These are phyloP conservation scores for Chironomus tepperi DNA, from an alignment of 1,140 invertebrate species.

Conservation along the genomic window DNA sequence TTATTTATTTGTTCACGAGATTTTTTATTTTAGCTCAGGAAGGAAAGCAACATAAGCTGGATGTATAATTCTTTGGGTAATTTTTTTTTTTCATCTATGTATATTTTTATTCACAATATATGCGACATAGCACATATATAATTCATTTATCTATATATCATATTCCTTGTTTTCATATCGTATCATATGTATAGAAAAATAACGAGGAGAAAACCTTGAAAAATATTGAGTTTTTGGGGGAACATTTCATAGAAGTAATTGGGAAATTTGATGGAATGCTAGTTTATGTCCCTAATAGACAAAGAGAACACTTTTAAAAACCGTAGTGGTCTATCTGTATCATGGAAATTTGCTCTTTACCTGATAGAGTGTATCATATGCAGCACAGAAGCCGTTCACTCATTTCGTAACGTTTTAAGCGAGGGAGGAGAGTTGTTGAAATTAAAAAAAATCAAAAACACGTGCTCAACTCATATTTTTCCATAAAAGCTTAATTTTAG, in stretches of 20 bases:
- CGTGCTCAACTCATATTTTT: too few species aligned
- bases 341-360: too few species aligned
- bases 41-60: conserved; percentile 1
- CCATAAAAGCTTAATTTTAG: too few species aligned
- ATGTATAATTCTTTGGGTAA: not conserved
- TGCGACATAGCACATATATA: not conserved
- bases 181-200: conserved; percentile 1
- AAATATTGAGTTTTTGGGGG: not conserved
- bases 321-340: too few species aligned
- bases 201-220: not conserved
- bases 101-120: not conserved
- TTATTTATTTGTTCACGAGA: not conserved
- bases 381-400: too few species aligned
- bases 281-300: too few species aligned
- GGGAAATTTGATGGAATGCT: not conserved
- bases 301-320: too few species aligned
- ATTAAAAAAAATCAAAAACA: too few species aligned
- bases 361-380: too few species aligned
- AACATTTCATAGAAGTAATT: not conserved
- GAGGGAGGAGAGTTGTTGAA: too few species aligned
- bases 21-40: not conserved
- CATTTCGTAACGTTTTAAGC: too few species aligned
- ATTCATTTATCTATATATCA: conserved; percentile 3
- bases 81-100: too few species aligned
- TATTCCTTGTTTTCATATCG: not conserved